Percentiles rank a stretch among this genome's conserved stretches.
Evolutionary conservation across 2,797 vertebrate species (phyloP).

Genomic region (Hyperoplus immaculatus): DNA sequence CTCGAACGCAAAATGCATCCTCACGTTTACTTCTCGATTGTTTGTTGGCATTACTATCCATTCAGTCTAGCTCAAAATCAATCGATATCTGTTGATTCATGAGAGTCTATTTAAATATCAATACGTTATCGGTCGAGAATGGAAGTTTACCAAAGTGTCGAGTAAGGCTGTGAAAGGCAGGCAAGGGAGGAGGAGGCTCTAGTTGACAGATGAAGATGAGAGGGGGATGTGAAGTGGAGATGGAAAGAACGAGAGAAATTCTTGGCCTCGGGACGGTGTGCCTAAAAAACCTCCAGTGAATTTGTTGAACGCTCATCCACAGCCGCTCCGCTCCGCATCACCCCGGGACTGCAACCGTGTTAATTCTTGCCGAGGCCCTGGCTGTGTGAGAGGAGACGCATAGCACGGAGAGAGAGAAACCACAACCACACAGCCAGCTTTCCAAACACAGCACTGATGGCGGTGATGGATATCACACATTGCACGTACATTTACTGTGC

Average conservation of each 20-base stretch:
- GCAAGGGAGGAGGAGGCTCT: conserved; percentile 10
- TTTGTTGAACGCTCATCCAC: conserved; percentile 71
- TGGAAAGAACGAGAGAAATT: conserved; percentile 69
- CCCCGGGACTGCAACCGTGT: conserved; percentile 65
- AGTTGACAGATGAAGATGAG: conserved; percentile 47
- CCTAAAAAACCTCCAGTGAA: conserved; percentile 63
- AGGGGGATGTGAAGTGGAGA: conserved; percentile 34
- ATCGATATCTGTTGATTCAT: not conserved
- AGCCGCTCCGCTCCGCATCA: conserved; percentile 34
- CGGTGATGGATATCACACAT: conserved; percentile 71
- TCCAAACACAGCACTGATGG: conserved; percentile 65
- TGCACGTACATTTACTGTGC: conserved; percentile 49
- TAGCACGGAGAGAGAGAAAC: conserved; percentile 32
- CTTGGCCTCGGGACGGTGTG: conserved; percentile 18
- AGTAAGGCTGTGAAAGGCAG: conserved; percentile 33
- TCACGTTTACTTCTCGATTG: not conserved
- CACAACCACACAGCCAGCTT: conserved; percentile 62
- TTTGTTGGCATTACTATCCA: not conserved
- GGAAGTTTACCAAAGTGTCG: not conserved
- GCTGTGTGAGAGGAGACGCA: conserved; percentile 57
- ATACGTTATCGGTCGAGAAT: not conserved
- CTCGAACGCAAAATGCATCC: not conserved
- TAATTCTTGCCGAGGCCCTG: conserved; percentile 52
- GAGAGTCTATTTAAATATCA: not conserved
- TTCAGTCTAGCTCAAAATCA: not conserved